phyloP scores from a whole-genome alignment of 2,888 invertebrate species.

The Chironomus tentans region DNA sequence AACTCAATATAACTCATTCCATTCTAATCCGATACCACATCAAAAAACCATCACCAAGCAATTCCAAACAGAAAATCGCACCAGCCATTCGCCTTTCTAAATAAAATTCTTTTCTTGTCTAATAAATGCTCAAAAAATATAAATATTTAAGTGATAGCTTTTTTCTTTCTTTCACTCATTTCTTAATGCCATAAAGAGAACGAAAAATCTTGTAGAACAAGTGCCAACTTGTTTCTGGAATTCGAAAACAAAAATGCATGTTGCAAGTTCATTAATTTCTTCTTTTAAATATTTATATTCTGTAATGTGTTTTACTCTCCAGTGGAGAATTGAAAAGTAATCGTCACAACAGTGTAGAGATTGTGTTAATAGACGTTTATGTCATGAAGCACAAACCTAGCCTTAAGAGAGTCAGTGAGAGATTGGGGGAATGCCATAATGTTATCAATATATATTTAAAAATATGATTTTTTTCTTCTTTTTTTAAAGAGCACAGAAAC shows the following conservation, averaged over 20 bases:
- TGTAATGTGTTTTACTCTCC: neutral
- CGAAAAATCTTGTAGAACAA: conserved; percentile 20
- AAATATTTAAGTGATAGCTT: neutral
- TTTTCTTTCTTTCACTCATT: neutral
- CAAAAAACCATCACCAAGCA: too few species aligned
- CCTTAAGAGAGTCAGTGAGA: neutral
- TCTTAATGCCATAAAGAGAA: neutral
- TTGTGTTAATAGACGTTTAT: neutral
- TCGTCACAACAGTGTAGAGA: neutral
- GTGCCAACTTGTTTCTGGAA: conserved; percentile 24
- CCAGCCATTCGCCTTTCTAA: too few species aligned
- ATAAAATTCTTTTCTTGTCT: too few species aligned
- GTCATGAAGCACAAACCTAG: neutral
- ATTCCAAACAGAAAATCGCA: too few species aligned
- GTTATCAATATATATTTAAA: conserved; percentile 4
- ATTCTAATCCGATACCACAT: too few species aligned
- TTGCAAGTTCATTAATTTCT: conserved; percentile 1
- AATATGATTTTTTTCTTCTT: neutral
- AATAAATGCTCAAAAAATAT: too few species aligned
- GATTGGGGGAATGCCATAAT: neutral
- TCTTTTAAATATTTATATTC: neutral
- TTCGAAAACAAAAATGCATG: neutral
- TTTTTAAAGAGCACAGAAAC: neutral
- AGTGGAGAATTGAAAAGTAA: neutral
- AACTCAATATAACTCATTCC: too few species aligned